Base-by-base conservation (phyloP, 2,113 vertebrate species). In the Barnardius zonarius region DNA sequence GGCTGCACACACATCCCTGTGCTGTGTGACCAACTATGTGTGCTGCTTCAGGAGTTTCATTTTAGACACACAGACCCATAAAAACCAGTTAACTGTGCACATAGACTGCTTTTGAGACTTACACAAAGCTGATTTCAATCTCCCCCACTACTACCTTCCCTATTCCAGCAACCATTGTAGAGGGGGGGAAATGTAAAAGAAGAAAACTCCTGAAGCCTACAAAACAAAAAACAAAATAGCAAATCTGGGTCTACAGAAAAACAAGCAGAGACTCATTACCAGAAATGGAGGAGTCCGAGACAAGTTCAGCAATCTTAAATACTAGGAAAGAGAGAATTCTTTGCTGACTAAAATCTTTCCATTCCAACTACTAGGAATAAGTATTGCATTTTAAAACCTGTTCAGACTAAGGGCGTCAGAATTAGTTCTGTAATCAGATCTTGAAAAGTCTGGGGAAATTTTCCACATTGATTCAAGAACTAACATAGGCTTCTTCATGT, bases 21-120 rank as follows among this genome's bases (percentile, higher is more conserved):
- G 2, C 59, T 39, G 25, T 35, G 23, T 2, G 1, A 69, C 25
- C 1, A 0, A 23, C 35, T 4, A 1, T 0, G 0, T 27, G 17
- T 27, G 28, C 64, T 62, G 64, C 73, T 62, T 48, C 64, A 57
- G 61, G 37, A 67, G 27, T n/a, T 76, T 41, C 25, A 8, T 13
- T 4, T 35, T 69, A 44, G 51, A 74, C 17, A 31, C 12, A 4
- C 16, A 64, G 35, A 59, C 5, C 10, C 57, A 59, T 1, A 30
- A 74, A 54, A 68, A 48, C 15, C 39, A 33, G 39, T 6, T 22
- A 61, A 27, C 17, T 7, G 1, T 28, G 66, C 77, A 78, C 31
- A 6, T 4, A 43, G 63, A 25, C 8, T 82, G 37, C 9, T 81
- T 39, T 37, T 1, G n/a, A 41, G 25, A 44, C 52, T 82, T 31